These are phyloP conservation scores for Uromys caudimaculatus DNA, from an alignment of 2,797 vertebrate genomes.

Conservation along the genomic window DNA sequence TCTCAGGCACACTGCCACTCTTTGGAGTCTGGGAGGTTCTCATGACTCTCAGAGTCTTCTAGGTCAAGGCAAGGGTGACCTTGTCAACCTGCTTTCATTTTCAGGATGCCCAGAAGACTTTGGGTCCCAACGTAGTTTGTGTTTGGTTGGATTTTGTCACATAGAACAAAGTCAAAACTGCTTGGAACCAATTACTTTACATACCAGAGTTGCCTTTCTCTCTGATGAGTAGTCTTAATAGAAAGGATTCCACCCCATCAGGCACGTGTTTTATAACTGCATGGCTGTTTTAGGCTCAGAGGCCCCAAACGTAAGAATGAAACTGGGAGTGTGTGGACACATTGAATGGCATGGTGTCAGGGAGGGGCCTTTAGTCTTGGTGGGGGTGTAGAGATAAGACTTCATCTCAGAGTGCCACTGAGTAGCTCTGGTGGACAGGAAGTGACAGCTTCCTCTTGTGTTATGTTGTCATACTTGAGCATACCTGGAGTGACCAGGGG, in stretches of 20 bases:
- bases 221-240: neutral
- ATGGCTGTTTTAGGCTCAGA: conserved; percentile 72
- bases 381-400: neutral
- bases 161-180: neutral
- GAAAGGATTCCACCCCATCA: conserved; percentile 73
- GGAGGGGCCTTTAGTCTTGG: neutral
- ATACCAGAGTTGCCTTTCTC: neutral
- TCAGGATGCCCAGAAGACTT: neutral
- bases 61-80: neutral
- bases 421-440: neutral
- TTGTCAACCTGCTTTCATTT: neutral
- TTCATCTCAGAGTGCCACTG: neutral
- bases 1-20: too few species aligned
- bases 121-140: neutral
- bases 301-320: conserved; percentile 67
- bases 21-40: neutral
- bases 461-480: neutral
- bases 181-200: conserved; percentile 19
- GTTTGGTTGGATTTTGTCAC: neutral
- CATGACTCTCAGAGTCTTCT: neutral
- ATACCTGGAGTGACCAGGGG: neutral
- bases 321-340: neutral
- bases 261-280: conserved; percentile 69
- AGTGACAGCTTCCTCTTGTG: neutral
- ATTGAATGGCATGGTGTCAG: neutral